Evolutionary conservation across 2,797 vertebrate genomes (phyloP).

Genomic region (Acomys russatus): DNA sequence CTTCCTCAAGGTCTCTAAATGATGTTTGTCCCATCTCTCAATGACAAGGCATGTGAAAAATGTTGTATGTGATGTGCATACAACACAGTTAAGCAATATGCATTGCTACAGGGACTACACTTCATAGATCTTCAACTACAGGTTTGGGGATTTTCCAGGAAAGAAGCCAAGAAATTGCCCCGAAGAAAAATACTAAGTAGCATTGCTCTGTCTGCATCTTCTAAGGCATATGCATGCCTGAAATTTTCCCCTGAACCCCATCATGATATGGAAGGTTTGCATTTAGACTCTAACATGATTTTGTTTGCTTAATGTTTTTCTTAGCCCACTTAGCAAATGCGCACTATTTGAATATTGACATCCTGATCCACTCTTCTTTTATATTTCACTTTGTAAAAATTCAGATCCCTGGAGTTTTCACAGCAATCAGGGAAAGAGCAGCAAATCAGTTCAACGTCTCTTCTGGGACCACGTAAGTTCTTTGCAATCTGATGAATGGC

Average conservation of each 20-base stretch:
- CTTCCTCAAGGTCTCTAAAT: neutral
- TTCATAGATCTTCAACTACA: neutral
- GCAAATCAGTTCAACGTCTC: neutral
- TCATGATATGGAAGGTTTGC: neutral
- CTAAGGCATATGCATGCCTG: neutral
- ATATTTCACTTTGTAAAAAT: constrained; percentile 1
- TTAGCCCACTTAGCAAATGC: neutral
- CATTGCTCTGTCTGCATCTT: neutral
- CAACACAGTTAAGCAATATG: neutral
- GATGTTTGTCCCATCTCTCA: neutral
- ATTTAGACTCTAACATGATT: neutral
- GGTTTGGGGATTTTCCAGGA: neutral
- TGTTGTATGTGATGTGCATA: neutral
- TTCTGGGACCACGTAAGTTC: neutral
- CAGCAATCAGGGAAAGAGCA: neutral
- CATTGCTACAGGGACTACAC: neutral
- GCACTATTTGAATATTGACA: constrained; percentile 12
- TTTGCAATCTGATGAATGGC: constrained; percentile 9
- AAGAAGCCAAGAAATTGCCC: neutral
- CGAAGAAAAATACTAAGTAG: constrained; percentile 13
- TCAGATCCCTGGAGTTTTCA: neutral
- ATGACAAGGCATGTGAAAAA: neutral
- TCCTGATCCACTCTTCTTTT: neutral
- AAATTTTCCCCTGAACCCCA: neutral
- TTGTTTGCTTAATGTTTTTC: constrained; percentile 25